These are phyloP conservation scores for Lophotis ruficrista DNA, from an alignment of 2,113 vertebrate genomes.

Conservation along the genomic window DNA sequence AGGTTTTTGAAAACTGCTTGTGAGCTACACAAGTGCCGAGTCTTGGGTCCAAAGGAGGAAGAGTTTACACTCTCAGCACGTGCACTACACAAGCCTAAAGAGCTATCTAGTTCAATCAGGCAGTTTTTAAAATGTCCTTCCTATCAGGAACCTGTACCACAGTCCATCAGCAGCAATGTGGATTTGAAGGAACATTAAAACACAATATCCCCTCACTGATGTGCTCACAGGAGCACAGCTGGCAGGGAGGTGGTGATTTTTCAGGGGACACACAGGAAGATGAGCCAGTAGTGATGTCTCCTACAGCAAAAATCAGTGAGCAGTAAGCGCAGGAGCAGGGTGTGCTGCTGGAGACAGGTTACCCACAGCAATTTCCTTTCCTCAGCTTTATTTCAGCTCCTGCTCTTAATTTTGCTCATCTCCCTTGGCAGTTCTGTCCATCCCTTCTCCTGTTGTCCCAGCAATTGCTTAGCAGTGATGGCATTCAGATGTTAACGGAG, in stretches of 20 bases:
- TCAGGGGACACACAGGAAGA: rapidly evolving
- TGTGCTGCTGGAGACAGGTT: background rate
- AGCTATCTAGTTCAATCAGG: no score
- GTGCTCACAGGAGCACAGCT: background rate
- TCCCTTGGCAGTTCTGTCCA: background rate
- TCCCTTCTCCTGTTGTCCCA: background rate
- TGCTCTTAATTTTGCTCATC: background rate
- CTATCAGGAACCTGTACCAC: background rate
- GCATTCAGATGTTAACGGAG: background rate
- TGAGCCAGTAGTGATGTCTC: background rate
- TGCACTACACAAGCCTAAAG: background rate
- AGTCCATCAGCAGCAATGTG: background rate
- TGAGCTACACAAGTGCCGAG: background rate
- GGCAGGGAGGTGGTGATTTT: background rate
- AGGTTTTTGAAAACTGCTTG: background rate
- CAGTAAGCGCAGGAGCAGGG: background rate
- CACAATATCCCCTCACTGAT: background rate
- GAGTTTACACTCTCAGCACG: background rate
- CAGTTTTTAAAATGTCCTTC: background rate
- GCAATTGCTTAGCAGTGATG: background rate
- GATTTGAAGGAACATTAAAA: background rate
- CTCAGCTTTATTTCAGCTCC: background rate
- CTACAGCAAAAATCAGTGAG: rapidly evolving
- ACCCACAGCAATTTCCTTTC: background rate
- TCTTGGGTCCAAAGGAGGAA: background rate